A percentile compares a stretch with the other conserved stretches of the same genome.
Conservation (phyloP, 2,797 vertebrate species). For the Protosalanx chinensis region DNA sequence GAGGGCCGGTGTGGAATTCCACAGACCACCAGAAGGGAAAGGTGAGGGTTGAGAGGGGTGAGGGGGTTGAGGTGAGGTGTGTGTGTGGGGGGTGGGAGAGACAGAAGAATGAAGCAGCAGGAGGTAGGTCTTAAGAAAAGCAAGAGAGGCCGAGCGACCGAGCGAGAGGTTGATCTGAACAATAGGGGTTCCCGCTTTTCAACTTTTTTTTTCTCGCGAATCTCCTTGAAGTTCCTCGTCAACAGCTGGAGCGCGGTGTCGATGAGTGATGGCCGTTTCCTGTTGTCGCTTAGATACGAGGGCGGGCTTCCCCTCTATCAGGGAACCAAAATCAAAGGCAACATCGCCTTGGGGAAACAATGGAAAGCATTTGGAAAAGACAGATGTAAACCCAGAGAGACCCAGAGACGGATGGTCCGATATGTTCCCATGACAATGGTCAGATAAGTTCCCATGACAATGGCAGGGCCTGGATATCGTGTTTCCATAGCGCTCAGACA, state of each 20-base stretch:
- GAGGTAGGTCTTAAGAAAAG: background rate
- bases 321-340: conserved; percentile 49
- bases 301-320: conserved; percentile 56
- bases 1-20: background rate
- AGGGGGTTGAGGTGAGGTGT: background rate
- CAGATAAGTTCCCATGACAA: background rate
- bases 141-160: too few relatives aligned
- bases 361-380: conserved; percentile 16
- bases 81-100: conserved; percentile 6
- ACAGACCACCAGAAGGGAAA: conserved; percentile 14
- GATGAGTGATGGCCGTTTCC: conserved; percentile 70
- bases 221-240: conserved; percentile 69
- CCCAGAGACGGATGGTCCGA: background rate
- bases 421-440: background rate
- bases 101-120: conserved; percentile 14
- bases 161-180: conserved; percentile 25
- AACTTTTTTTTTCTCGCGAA: conserved; percentile 49
- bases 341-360: conserved; percentile 21
- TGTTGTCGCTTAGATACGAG: conserved; percentile 66
- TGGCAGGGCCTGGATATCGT: too few relatives aligned
- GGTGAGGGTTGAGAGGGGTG: conserved; percentile 24
- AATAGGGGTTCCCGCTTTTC: conserved; percentile 45
- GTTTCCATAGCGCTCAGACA: background rate
- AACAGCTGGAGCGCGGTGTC: conserved; percentile 60
- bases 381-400: conserved; percentile 3